Conservation (phyloP, 53 echinoderm and acorn worm species). For the Echinarachnius parma region DNA sequence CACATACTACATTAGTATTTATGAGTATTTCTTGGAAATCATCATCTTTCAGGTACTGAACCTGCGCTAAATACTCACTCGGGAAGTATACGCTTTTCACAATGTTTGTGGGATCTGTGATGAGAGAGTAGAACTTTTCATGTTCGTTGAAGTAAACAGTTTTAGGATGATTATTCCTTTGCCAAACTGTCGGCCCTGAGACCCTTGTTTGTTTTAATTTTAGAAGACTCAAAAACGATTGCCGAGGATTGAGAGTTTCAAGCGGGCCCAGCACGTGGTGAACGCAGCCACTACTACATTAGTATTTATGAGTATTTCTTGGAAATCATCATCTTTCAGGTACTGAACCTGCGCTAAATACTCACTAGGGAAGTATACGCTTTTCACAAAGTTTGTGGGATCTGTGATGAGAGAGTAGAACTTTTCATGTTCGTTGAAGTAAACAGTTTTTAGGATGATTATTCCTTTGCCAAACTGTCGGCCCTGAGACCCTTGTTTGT, state of each 20-base stretch:
- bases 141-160: neutral
- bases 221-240: constrained; percentile 5
- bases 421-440: neutral
- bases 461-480: constrained; percentile 25
- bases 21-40: too few relatives aligned
- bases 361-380: too few relatives aligned
- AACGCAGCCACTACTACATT: too few relatives aligned
- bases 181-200: constrained; percentile 32
- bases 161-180: constrained; percentile 11
- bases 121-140: neutral
- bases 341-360: too few relatives aligned
- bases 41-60: too few relatives aligned
- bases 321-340: too few relatives aligned
- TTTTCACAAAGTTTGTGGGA: neutral
- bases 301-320: too few relatives aligned
- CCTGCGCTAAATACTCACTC: too few relatives aligned
- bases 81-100: too few relatives aligned
- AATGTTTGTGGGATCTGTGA: neutral
- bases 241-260: constrained; percentile 27
- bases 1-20: too few relatives aligned
- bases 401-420: neutral
- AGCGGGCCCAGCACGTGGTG: constrained; percentile 40
- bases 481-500: constrained; percentile 2
- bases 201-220: constrained; percentile 44
- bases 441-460: neutral